phyloP scores from a whole-genome alignment of 2,113 vertebrate species.

The Pelvicachromis taeniatus region DNA sequence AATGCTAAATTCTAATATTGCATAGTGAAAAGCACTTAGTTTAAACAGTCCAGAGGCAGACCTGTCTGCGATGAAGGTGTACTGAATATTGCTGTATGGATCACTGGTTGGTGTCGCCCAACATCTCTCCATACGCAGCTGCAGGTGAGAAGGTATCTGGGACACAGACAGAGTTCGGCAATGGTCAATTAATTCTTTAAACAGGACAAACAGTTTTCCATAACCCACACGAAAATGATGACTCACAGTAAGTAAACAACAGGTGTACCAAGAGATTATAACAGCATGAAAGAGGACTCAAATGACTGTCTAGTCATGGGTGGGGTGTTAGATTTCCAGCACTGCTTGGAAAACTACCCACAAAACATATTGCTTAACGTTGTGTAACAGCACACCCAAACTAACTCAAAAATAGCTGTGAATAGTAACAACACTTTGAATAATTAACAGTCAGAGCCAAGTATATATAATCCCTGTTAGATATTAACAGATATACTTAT shows the following conservation, averaged over 20 bases:
- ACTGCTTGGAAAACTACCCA: not conserved
- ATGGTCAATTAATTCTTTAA: not conserved
- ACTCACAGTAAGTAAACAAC: slow-evolving; percentile 45
- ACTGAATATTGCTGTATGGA: slow-evolving; percentile 73
- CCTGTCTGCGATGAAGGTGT: slow-evolving; percentile 77
- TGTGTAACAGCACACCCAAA: not conserved
- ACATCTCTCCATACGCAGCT: slow-evolving; percentile 71
- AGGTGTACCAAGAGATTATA: slow-evolving; percentile 16
- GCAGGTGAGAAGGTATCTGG: slow-evolving; percentile 71
- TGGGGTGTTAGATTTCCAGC: not conserved
- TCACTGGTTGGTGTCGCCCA: slow-evolving; percentile 75
- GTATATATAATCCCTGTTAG: not conserved
- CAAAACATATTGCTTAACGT: not conserved
- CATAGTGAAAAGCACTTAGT: not conserved
- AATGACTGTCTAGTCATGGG: not conserved
- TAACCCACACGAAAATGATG: not conserved
- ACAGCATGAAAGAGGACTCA: not conserved
- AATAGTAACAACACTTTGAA: not conserved
- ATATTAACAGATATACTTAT: not conserved
- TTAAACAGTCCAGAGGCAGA: slow-evolving; percentile 11
- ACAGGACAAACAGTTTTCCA: not conserved
- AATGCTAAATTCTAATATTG: not conserved
- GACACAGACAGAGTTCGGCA: not conserved
- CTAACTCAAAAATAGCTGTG: not conserved
- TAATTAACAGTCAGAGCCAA: not conserved